Evolutionary conservation across 1,140 invertebrate species (phyloP), one percentile per base, ranked within the genome.

Genomic region (Polyergus mexicanus): DNA sequence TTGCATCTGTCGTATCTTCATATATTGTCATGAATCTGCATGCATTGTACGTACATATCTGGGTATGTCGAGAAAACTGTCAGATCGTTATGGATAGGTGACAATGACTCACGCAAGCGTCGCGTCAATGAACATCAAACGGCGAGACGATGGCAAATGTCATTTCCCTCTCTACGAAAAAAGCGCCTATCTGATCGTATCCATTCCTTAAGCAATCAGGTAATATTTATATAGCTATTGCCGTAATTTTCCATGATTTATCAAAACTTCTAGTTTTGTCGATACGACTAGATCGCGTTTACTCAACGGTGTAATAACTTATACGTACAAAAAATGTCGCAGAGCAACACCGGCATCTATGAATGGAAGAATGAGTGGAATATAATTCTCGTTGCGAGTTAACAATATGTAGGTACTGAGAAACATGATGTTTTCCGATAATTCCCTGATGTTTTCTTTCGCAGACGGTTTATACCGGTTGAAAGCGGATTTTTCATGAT

Each of bases 401-500:
- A 32, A 47, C 22, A 54, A 0, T 19, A 41, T 6, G 66, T 41
- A 76, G 32, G 13, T 44, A 11, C 38, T 62, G 3, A 35, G 60
- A 80, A 80, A 10, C 22, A 19, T 11, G 13, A 54, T 80, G 16
- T 80, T 69, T 80, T 69, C 63, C 35, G 32, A 66, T 56, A 35
- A 4, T 19, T 68, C 8, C 47, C 16, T 56, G 47, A n/a, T 68
- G 25, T 51, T 51, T 68, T 41, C 16, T 10, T 69, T 69, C n/a
- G 6, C 16, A 8, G 3, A 63, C 28, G 22, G 77, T 56, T 69
- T 16, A 6, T 38, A 80, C 63, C 35, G 35, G 63, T 80, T 80
- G 16, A 69, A 69, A 69, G 77, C 47, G 35, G 77, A 80, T 80
- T 80, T 80, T 78, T 38, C 69, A 80, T 41, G 28, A 6, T 22